Evolutionary conservation across 2,797 vertebrate species (phyloP).

Genomic region (Picus viridis): DNA sequence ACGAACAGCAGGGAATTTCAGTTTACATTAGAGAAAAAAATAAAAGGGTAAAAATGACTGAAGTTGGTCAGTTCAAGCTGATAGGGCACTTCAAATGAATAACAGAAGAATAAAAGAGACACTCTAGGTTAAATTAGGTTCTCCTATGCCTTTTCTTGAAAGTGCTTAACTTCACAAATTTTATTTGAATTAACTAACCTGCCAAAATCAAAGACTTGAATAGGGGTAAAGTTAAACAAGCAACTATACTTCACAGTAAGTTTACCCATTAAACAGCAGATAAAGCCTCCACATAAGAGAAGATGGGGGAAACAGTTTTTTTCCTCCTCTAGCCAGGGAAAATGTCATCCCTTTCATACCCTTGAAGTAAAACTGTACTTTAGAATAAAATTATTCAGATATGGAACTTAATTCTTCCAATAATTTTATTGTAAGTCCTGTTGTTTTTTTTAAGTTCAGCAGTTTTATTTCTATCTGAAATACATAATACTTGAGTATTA

Average conservation of each 20-base stretch:
- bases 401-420: conserved; percentile 42
- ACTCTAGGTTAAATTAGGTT: conserved; percentile 99
- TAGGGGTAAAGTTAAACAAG: conserved; percentile 94
- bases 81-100: conserved; percentile 97
- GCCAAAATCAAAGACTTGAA: conserved; percentile 92
- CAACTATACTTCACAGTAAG: conserved; percentile 90
- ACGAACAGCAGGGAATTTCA: conserved; percentile 93
- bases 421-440: conserved; percentile 49
- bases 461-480: conserved; percentile 30
- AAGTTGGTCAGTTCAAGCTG: conserved; percentile 99
- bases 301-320: conserved; percentile 69
- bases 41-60: conserved; percentile 97
- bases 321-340: conserved; percentile 58
- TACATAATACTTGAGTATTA: neutral
- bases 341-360: conserved; percentile 63
- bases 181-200: conserved; percentile 96
- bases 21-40: conserved; percentile 98
- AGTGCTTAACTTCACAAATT: conserved; percentile 91
- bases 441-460: neutral
- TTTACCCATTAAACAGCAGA: conserved; percentile 92
- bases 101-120: conserved; percentile 89
- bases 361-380: conserved; percentile 62
- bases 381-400: conserved; percentile 61
- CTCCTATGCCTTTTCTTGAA: conserved; percentile 89
- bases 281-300: conserved; percentile 84